Conservation (phyloP, 2,113 vertebrate genomes). For the Boulengeromyrus knoepffleri region DNA sequence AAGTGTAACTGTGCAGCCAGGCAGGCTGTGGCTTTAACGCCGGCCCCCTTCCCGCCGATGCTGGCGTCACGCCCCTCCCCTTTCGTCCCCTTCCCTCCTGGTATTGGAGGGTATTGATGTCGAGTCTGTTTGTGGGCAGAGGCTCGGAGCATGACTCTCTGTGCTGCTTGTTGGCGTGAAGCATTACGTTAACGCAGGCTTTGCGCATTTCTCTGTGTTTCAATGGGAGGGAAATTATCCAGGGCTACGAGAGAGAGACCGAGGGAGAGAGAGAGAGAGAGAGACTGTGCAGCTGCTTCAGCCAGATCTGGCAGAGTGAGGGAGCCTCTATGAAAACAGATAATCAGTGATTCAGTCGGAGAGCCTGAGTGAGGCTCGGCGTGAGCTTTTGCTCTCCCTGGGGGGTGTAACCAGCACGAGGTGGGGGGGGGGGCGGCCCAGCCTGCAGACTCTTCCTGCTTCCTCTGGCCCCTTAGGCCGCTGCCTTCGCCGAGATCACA, state of each 20-base stretch:
- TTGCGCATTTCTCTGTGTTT: constrained; percentile 31
- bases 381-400: neutral
- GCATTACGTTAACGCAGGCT: constrained; percentile 50
- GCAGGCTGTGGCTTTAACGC: constrained; percentile 43
- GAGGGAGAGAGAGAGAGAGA: constrained; percentile 32
- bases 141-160: constrained; percentile 72
- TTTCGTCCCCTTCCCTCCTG: constrained; percentile 29
- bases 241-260: neutral
- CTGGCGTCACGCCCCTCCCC: constrained; percentile 63
- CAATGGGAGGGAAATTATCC: constrained; percentile 21
- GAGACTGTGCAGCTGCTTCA: constrained; percentile 35
- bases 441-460: constrained; percentile 38
- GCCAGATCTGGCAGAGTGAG: constrained; percentile 10
- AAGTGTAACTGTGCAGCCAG: neutral
- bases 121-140: constrained; percentile 64
- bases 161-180: constrained; percentile 53
- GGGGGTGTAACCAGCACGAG: neutral
- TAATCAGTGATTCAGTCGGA: constrained; percentile 40
- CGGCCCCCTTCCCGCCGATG: constrained; percentile 72
- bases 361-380: constrained; percentile 26
- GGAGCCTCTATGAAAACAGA: constrained; percentile 45
- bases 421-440: neutral
- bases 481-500: neutral
- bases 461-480: constrained; percentile 36
- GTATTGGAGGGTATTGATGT: constrained; percentile 86